Evolutionary conservation across 2,113 vertebrate species (phyloP).

Genomic region (Hippocampus mohnikei): DNA sequence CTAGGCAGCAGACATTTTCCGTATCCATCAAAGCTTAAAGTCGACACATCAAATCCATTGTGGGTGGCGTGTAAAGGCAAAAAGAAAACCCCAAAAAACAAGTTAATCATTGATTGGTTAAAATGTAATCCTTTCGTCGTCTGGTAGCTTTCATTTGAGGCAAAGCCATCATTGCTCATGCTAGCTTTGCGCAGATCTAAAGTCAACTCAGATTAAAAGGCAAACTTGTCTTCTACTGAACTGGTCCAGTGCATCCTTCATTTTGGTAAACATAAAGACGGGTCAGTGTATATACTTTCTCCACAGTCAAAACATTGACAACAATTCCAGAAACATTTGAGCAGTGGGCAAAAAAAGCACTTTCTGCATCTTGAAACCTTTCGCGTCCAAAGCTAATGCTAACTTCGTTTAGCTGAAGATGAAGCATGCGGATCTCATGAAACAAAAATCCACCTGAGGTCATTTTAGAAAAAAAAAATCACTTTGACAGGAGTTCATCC

Average conservation of each 20-base stretch:
- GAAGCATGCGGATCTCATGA: neutral
- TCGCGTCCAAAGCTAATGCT: neutral
- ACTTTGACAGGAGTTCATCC: neutral
- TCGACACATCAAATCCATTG: too few species aligned
- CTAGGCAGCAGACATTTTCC: too few species aligned
- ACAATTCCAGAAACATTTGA: neutral
- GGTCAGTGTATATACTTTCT: neutral
- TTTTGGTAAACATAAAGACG: neutral
- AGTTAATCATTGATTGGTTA: too few species aligned
- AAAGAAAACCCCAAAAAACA: neutral
- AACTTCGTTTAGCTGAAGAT: neutral
- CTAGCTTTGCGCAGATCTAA: neutral
- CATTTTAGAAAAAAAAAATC: neutral
- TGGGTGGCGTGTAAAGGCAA: neutral
- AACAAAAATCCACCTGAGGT: neutral
- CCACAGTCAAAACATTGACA: slow-evolving; percentile 28
- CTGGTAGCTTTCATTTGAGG: neutral
- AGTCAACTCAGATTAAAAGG: neutral
- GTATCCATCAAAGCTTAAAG: too few species aligned
- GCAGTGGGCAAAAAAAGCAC: neutral
- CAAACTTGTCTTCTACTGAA: slow-evolving; percentile 6
- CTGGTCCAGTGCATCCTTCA: neutral
- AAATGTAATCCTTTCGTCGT: neutral
- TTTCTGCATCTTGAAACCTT: neutral
- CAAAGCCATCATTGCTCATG: neutral